Conservation (phyloP, 2,888 invertebrate species). For the Coelopa pilipes region DNA sequence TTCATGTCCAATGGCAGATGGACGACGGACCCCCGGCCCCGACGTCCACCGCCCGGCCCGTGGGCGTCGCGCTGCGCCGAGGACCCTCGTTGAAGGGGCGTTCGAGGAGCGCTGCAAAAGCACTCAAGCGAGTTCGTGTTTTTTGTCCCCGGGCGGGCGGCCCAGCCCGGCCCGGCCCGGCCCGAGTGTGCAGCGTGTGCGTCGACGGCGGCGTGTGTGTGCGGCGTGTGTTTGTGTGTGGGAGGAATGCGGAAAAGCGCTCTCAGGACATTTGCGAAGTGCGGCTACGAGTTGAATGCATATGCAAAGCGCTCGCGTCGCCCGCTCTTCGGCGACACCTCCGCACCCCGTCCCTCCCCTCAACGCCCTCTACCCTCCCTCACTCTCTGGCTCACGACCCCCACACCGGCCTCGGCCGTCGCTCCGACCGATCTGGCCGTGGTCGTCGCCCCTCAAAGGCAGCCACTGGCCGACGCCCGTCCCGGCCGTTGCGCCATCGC, state of each 20-base stretch:
- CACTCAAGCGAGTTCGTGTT: slow-evolving; percentile 36
- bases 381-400: not conserved
- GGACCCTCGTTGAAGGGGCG: slow-evolving; percentile 27
- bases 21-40: no score
- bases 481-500: not conserved
- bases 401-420: not conserved
- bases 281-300: slow-evolving; percentile 21
- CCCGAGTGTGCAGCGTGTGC: not conserved
- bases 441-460: not conserved
- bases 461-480: not conserved
- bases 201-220: not conserved
- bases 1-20: not conserved
- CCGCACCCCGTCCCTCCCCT: not conserved
- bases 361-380: not conserved
- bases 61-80: not conserved
- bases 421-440: not conserved
- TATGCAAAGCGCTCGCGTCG: not conserved
- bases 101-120: slow-evolving; percentile 36
- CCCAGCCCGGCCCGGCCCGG: no score
- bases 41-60: not conserved
- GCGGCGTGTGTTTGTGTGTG: not conserved
- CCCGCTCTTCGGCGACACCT: not conserved
- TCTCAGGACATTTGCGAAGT: slow-evolving; percentile 21
- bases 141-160: slow-evolving; percentile 6
- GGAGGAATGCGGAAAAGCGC: not conserved